phyloP scores from a whole-genome alignment of 2,888 invertebrate genomes.

The Xanthostigma xanthostigma region DNA sequence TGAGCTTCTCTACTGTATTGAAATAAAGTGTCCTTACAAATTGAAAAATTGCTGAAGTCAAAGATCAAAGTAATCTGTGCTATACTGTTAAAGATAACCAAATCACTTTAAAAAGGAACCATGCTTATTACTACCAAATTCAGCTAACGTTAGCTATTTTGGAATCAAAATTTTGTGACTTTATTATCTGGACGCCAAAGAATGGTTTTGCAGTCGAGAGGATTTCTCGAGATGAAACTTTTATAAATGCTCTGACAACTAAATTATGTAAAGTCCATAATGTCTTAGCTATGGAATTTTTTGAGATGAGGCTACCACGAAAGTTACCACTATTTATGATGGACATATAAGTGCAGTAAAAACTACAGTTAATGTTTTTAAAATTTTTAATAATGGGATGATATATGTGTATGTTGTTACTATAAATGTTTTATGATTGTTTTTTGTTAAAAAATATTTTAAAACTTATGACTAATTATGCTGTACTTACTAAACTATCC shows the following conservation, averaged over 20 bases:
- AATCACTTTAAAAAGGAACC: constrained; percentile 3
- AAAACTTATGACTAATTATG: too few species aligned
- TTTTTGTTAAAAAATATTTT: background rate
- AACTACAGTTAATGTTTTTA: too few species aligned
- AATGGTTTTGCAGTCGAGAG: too few species aligned
- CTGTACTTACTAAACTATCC: too few species aligned
- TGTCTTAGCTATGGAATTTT: too few species aligned
- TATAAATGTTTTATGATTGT: constrained; percentile 2
- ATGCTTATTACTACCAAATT: constrained; percentile 7
- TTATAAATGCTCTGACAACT: too few species aligned
- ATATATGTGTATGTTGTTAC: background rate
- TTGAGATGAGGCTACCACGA: background rate
- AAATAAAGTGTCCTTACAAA: background rate
- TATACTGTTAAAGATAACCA: constrained; percentile 4
- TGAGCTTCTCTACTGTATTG: background rate
- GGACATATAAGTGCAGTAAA: background rate
- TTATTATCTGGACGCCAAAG: background rate
- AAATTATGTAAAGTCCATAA: too few species aligned
- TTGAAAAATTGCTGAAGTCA: background rate
- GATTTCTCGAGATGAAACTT: too few species aligned
- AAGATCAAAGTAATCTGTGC: background rate
- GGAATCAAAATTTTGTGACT: background rate
- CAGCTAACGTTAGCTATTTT: background rate
- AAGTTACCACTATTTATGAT: background rate
- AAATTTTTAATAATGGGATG: background rate